Percentiles rank a stretch among this genome's conserved stretches.
Evolutionary conservation across 2,113 vertebrate species (phyloP).

Genomic region (Paradoxurus hermaphroditus): DNA sequence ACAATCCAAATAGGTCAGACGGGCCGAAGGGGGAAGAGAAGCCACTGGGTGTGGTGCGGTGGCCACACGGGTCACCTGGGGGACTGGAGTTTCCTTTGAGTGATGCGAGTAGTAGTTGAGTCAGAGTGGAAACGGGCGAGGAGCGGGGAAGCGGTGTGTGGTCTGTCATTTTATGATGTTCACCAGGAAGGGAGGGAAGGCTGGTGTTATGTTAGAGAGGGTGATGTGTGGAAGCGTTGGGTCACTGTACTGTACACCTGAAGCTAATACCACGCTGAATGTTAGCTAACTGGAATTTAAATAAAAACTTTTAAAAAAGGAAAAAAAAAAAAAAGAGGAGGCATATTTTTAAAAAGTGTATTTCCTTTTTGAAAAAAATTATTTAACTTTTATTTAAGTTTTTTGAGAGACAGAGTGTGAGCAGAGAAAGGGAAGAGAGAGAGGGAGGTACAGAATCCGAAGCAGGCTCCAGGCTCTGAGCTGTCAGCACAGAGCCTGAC

Average conservation of each 20-base stretch:
- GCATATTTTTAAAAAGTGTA: not conserved
- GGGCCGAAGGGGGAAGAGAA: not conserved
- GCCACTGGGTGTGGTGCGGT: accelerated
- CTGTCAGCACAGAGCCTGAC: too few species aligned
- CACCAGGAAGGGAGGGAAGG: not conserved
- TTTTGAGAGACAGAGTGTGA: too few species aligned
- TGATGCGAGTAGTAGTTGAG: not conserved
- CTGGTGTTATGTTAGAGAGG: not conserved
- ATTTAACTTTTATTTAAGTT: too few species aligned
- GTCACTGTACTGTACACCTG: not conserved
- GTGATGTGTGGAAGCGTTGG: not conserved
- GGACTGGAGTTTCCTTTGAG: not conserved
- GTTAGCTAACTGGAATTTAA: not conserved
- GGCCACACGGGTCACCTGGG: not conserved
- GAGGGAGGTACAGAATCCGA: too few species aligned
- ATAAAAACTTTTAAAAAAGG: not conserved
- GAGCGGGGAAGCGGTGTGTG: not conserved
- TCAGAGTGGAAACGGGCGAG: not conserved
- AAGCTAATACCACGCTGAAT: not conserved
- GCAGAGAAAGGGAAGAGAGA: too few species aligned
- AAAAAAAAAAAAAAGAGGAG: not conserved
- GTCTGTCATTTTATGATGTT: not conserved
- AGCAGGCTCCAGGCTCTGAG: too few species aligned
- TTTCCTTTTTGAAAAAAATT: not conserved
- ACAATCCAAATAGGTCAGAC: not conserved